Base-by-base conservation (phyloP, 1,140 invertebrate genomes). In the Atta colombica region DNA sequence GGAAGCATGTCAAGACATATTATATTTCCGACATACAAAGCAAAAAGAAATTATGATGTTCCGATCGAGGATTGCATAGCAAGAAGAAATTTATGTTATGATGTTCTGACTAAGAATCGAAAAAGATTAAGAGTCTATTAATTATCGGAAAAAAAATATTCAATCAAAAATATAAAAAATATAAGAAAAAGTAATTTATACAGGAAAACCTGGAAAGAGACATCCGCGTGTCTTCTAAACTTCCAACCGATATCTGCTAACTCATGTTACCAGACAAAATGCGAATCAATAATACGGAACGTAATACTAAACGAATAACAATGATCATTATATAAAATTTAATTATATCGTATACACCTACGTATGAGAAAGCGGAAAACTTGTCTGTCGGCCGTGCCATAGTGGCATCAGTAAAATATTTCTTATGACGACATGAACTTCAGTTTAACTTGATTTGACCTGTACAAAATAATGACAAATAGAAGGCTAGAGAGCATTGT, bases 401-500 rank as follows among this genome's bases (percentile, higher is more conserved):
- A 82, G 53, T 16, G 25, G 53, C 53, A 63, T 28, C 31, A 45
- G 55, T 21, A 49, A 45, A 88, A 35, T 35, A 5, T 35, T 35
- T 0, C 31, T 35, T 35, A 5, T 35, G 31, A 35, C 31, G 6
- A 6, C 31, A 35, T 6, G 31, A 35, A 35, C 3, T 31, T 31
- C 31, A 6, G 31, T 31, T 35, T 6, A 35, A 35, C 31, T 35
- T 35, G 31, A 35, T 35, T 35, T 35, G 53, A 68, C 21, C 77
- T 51, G 68, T 66, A 87, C 60, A 84, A 89, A 84, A 85, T 84
- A 85, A 69, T 55, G 85, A 58, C 60, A 72, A 68, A 80, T 49
- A 16, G 4, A 66, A 55, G 49, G 45, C 75, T 51, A 49, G 60
- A 72, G 71, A 51, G 72, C 45, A 87, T 58, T 78, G 77, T 55